Base-by-base conservation (phyloP, 2,888 invertebrate genomes). In the Mongoloraphidia duomilia region DNA sequence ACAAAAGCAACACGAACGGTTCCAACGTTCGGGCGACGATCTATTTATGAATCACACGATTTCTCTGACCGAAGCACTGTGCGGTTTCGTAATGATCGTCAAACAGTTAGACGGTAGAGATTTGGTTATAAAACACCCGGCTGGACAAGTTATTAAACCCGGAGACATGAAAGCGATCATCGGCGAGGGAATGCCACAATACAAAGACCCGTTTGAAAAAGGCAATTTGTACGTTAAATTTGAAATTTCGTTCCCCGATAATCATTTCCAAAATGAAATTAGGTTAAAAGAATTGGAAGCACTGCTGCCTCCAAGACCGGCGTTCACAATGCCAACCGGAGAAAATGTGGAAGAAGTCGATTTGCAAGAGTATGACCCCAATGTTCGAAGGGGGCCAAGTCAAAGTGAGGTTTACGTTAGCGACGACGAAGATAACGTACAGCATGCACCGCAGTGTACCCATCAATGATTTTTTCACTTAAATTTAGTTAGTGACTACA, bases 121-220 rank as follows among this genome's bases (percentile, higher is more conserved):
- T 60, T 70, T 95, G 52, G 72, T 91, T 47, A 74, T 96, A 48
- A 80, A 76, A 64, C 83, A 82, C 58, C 74, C 79, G 46, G 77
- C 87, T 6, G 94, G 93, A 12, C 79, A 84, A 57, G 82, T 94
- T 13, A 79, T 95, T 54, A 82, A 84, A 60, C 90, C 91, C 47
- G 88, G 87, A 64, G 77, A 78, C 61, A 68, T 86, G 3, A 87
- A 85, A 65, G 80, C 82, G 53, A 79, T 95, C 49, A 71, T 72
- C 53, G 84, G 83, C 6, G 91, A 93, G 67, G 95, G 95, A 17
- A 95, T 95, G 93, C 95, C 95, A 1, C 73, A 79, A 37, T 80
- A 80, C 60, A 84, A 83, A 63, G 85, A 84, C 66, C 88, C 90
- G 8, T 84, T 85, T 64, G 85, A 89, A 59, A 84, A 80, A 63